These are phyloP conservation scores for Ceratothoa steindachneri DNA, from an alignment of 2,888 invertebrate species.

Conservation along the genomic window DNA sequence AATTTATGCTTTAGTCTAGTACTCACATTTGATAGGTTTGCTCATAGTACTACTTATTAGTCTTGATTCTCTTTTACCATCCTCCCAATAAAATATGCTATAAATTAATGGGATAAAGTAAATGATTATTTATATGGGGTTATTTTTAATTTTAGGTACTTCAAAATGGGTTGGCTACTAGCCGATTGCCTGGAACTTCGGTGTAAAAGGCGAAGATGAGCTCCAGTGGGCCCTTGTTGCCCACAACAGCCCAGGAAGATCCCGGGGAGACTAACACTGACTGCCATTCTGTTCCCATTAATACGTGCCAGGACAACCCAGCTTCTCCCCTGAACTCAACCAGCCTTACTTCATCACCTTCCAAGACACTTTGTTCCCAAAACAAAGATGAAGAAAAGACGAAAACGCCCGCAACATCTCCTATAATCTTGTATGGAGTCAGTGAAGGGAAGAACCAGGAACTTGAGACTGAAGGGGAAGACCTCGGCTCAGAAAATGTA, in stretches of 20 bases:
- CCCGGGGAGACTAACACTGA: too few relatives aligned
- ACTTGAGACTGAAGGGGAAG: neutral
- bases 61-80: too few relatives aligned
- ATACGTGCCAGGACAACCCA: too few relatives aligned
- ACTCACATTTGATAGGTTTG: too few relatives aligned
- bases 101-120: too few relatives aligned
- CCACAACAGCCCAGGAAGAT: neutral
- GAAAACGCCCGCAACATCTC: neutral
- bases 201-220: conserved; percentile 8
- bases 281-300: too few relatives aligned
- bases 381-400: neutral
- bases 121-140: too few relatives aligned
- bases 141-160: neutral
- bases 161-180: conserved; percentile 1
- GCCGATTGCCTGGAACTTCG: neutral
- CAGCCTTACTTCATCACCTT: neutral
- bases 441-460: neutral
- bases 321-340: neutral
- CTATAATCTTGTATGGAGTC: neutral
- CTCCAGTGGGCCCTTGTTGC: conserved; percentile 9
- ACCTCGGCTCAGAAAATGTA: neutral
- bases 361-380: too few relatives aligned
- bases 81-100: too few relatives aligned
- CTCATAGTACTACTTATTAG: too few relatives aligned
- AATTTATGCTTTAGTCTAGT: too few relatives aligned